Evolutionary conservation across 2,113 vertebrate species (phyloP).

Genomic region (Alaudala cheleensis): DNA sequence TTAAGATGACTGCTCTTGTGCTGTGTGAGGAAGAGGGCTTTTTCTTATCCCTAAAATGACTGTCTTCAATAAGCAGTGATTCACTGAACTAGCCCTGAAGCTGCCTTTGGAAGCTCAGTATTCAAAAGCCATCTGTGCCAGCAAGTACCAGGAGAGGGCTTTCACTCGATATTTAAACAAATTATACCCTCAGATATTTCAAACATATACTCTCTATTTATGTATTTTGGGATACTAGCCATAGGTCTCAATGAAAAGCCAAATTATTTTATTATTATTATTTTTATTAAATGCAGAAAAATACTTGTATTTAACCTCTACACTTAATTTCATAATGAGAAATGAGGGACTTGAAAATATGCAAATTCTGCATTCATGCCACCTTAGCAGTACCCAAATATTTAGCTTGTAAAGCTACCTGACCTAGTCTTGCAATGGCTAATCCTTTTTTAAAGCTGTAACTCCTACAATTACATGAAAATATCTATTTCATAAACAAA

Average conservation of each 20-base stretch:
- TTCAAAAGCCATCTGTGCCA: slow-evolving; percentile 70
- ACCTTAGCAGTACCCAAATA: neutral
- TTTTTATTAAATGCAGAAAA: neutral
- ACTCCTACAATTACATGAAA: neutral
- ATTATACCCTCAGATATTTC: slow-evolving; percentile 62
- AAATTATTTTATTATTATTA: neutral
- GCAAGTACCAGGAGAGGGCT: slow-evolving; percentile 67
- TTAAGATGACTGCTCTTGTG: neutral
- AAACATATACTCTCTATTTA: slow-evolving; percentile 49
- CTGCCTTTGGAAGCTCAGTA: slow-evolving; percentile 61
- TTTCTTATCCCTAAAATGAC: slow-evolving; percentile 44
- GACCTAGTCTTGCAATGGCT: neutral
- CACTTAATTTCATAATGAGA: neutral
- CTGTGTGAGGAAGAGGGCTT: neutral
- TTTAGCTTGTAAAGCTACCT: neutral
- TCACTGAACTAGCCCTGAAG: slow-evolving; percentile 66
- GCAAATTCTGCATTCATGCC: neutral
- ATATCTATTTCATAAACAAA: neutral
- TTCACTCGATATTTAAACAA: slow-evolving; percentile 65
- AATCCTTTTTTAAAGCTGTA: neutral
- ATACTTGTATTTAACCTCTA: neutral
- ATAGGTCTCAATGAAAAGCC: slow-evolving; percentile 39
- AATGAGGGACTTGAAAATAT: neutral
- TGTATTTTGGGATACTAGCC: slow-evolving; percentile 42
- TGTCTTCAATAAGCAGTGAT: slow-evolving; percentile 47